Base-by-base conservation (phyloP, 2,113 vertebrate genomes). In the Prunella fulvescens region DNA sequence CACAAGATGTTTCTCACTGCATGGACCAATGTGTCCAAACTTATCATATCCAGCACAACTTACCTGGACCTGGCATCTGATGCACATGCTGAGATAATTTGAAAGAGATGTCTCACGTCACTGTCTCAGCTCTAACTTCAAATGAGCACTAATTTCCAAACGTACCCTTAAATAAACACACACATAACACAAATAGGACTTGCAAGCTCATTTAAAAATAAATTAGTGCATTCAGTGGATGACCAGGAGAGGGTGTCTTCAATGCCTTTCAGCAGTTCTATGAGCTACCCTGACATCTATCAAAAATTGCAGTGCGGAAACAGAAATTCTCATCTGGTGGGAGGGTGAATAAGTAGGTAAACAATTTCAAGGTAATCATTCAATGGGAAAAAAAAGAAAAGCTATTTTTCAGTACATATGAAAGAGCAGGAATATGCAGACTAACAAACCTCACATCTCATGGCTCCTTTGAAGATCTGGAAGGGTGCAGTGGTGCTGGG, bases 231-330 rank as follows among this genome's bases (percentile, higher is more conserved):
- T 83, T 94, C 93, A 74, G 67, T 40, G 65, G 56, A 86, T 64
- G 88, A 86, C 94, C 94, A 96, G 94, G 81, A 96, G 88, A 81
- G 79, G 86, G 82, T 95, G 90, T 81, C 60, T 83, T 77, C 60
- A 81, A 78, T 71, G 79, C 60, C 92, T 93, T 89, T 96, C 74
- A 66, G 47, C 71, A 77, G 58, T 91, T 92, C 60, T 73, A 1
- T 64, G 83, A 94, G 26, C 56, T 44, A 82, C 66, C 39, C 71
- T 33, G 67, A 48, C 10, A 26, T 33, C 50, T 19, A 86, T 35
- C n/a, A 77, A 83, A 61, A 33, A 40, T 7, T 57, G n/a, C 51
- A 37, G 25, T 26, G 61, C 11, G 9, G 53, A 64, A 86, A 78
- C 42, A 69, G 56, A 77, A 77, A 73, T 64, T 44, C 58, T 83